Base-by-base conservation (phyloP, 92 coral and sea anemone genomes). In the Phymanthus crucifer region DNA sequence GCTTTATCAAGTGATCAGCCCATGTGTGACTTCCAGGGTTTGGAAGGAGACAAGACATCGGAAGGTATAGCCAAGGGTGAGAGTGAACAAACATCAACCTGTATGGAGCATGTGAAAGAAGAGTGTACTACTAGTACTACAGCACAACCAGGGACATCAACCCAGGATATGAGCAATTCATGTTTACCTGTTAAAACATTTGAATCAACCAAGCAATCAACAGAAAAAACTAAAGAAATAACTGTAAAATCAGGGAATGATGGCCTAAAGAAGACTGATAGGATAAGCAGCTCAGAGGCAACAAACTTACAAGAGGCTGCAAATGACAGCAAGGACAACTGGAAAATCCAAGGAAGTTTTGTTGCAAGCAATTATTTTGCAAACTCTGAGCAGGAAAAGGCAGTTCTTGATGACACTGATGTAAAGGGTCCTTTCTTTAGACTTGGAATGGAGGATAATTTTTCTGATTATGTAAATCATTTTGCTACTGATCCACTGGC, bases 391-490 rank as follows among this genome's bases (percentile, higher is more conserved):
- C 31, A 26, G 10, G 21, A 58, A 31, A 78, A 56, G 10, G 38
- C 40, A 45, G 64, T 33, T n/a, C 23, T 23, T 31, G 83, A 80
- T 38, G 33, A 75, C 34, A 21, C 40, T 48, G 77, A 75, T 66
- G 83, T 82, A 1, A 36, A 37, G 40, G 85, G 76, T 7, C 87
- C 89, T 23, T 75, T 95, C 32, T 95, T 95, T 75, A 89, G 90
- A 52, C 89, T 95, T 48, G 99, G 99, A 31, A 87, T 89, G 89
- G 99, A 95, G 86, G 91, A 91, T 16, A 89, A 84, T 77, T 95
- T 90, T 69, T 84, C 90, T 0, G 76, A 72, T 6, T 95, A 93
- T 78, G 76, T 91, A 40, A 95, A 95, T 70, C 99, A 95, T 57
- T 95, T 78, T 69, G 72, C 91, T 7, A 87, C 83, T 52, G 93